These are phyloP conservation scores for Siderastrea radians DNA, from an alignment of 92 coral and sea anemone genomes.

Conservation along the genomic window DNA sequence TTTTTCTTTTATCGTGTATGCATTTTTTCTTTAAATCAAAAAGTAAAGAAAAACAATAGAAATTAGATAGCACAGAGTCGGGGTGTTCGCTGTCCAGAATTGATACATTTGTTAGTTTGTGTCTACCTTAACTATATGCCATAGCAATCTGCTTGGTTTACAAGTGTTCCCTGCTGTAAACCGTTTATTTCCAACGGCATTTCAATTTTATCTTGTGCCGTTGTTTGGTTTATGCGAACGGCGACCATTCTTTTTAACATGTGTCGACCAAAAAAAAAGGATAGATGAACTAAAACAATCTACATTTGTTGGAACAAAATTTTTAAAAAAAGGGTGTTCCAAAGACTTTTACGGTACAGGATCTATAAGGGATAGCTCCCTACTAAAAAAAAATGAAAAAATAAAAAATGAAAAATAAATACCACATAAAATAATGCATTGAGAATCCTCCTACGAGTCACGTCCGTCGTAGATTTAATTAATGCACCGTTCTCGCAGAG, in stretches of 20 bases:
- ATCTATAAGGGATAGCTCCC: no score
- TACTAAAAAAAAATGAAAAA: no score
- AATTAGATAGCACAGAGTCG: background rate
- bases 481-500: conserved; percentile 2
- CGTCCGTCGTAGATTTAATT: conserved; percentile 27
- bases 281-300: no score
- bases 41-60: background rate
- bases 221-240: no score
- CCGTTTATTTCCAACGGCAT: background rate
- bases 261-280: no score
- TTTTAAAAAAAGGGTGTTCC: no score
- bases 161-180: background rate
- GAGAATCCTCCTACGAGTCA: conserved; percentile 10
- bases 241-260: no score
- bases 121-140: background rate
- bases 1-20: background rate
- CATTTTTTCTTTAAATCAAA: background rate
- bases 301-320: no score
- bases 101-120: background rate
- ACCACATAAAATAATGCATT: conserved; percentile 9
- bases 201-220: background rate
- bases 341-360: no score
- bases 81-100: background rate
- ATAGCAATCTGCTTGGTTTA: background rate
- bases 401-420: background rate